Evolutionary conservation across 2,797 vertebrate species (phyloP).

Genomic region (Agapornis canus): DNA sequence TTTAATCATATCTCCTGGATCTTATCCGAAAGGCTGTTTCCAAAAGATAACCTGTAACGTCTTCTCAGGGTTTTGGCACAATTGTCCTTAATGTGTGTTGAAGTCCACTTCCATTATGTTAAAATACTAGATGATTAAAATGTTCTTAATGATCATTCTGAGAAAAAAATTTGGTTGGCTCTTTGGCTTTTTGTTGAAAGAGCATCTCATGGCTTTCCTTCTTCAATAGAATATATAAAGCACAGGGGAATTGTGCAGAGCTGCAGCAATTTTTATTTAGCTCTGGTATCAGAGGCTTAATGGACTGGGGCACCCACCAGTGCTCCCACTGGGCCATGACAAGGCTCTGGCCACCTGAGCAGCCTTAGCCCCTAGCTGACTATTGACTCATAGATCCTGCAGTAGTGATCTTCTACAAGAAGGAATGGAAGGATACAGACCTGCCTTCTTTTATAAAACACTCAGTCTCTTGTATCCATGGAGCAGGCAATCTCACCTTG

Average conservation of each 20-base stretch:
- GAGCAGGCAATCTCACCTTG: neutral
- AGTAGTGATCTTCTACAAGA: neutral
- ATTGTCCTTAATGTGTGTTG: neutral
- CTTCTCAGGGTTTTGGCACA: neutral
- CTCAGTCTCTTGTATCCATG: neutral
- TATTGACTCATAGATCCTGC: accelerated
- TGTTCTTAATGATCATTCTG: neutral
- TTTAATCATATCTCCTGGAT: neutral
- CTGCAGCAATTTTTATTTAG: neutral
- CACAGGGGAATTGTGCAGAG: neutral
- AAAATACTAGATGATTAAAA: neutral
- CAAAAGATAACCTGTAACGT: neutral
- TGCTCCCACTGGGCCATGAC: neutral
- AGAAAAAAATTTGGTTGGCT: neutral
- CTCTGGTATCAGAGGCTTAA: neutral
- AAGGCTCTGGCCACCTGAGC: neutral
- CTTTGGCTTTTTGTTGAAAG: neutral
- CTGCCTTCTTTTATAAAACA: neutral
- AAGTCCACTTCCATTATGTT: neutral
- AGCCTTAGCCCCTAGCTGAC: neutral
- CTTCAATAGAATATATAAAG: neutral
- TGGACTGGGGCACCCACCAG: neutral
- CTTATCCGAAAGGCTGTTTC: neutral
- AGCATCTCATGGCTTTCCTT: neutral
- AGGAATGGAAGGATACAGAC: neutral